These are phyloP conservation scores for Kryptolebias marmoratus DNA, from an alignment of 2,113 vertebrate genomes.

Conservation along the genomic window DNA sequence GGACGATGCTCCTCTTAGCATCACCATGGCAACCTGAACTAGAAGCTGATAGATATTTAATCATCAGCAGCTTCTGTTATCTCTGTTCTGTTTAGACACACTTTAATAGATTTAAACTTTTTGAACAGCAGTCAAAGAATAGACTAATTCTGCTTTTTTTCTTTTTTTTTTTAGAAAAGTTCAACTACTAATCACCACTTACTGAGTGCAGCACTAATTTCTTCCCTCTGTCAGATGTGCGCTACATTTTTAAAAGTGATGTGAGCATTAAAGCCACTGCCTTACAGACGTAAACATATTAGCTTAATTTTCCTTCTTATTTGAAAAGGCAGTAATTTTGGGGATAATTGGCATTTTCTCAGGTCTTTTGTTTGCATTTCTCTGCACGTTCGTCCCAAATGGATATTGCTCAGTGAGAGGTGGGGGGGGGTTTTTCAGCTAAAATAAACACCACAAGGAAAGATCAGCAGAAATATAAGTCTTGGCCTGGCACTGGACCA, in stretches of 20 bases:
- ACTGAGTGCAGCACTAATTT: too few species aligned
- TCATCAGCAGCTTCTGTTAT: too few species aligned
- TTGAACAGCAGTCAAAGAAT: too few species aligned
- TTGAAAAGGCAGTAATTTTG: constrained; percentile 7
- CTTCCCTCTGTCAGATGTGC: too few species aligned
- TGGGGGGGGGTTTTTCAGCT: constrained; percentile 37
- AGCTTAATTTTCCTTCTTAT: constrained; percentile 2
- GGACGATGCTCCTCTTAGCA: too few species aligned
- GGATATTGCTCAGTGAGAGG: background rate
- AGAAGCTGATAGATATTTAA: too few species aligned
- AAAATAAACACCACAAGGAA: constrained; percentile 18
- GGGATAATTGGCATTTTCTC: constrained; percentile 28
- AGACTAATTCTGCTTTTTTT: too few species aligned
- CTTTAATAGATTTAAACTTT: too few species aligned
- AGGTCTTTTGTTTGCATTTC: constrained; percentile 18
- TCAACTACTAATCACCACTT: too few species aligned
- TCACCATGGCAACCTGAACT: too few species aligned
- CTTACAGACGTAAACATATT: background rate
- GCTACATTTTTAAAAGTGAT: background rate
- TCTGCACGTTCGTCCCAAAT: constrained; percentile 25
- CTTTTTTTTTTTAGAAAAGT: too few species aligned
- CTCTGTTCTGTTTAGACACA: too few species aligned
- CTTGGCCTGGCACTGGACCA: constrained; percentile 42
- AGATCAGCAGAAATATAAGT: constrained; percentile 51
- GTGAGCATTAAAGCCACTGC: background rate